Conservation (phyloP, 2,888 invertebrate genomes). For the Branchellion lobata region DNA sequence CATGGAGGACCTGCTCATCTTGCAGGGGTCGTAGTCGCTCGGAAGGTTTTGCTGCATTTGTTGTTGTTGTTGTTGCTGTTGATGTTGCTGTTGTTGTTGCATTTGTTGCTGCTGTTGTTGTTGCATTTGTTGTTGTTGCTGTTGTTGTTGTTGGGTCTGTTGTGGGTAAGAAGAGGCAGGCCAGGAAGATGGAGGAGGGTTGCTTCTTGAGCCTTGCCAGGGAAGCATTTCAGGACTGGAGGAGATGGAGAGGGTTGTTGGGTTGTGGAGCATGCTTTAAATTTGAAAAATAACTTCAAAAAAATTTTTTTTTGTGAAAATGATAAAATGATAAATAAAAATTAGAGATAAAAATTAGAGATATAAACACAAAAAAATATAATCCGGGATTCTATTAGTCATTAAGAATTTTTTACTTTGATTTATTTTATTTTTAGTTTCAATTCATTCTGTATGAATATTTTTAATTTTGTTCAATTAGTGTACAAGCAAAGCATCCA, state of each 20-base stretch:
- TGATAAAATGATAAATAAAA: background rate
- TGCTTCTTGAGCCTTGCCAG: background rate
- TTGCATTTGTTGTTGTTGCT: background rate
- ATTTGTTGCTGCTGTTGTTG: background rate
- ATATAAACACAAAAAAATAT: conserved; percentile 8
- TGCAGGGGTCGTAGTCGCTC: background rate
- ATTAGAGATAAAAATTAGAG: conserved; percentile 11
- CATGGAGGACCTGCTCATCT: conserved; percentile 4
- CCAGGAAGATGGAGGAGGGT: background rate
- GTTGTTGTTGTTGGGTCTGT: conserved; percentile 1
- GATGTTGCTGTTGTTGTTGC: conserved; percentile 8
- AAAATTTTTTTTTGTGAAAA: no score
- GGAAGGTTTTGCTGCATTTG: background rate
- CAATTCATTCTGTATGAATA: no score
- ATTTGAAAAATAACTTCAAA: no score
- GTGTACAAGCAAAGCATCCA: no score
- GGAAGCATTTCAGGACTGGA: conserved; percentile 1
- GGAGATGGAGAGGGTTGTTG: background rate
- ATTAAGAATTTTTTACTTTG: no score
- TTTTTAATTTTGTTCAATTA: no score
- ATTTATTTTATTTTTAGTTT: no score
- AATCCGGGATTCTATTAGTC: no score
- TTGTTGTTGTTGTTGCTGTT: conserved; percentile 10
- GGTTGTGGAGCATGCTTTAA: no score
- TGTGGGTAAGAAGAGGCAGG: background rate